phyloP scores from a whole-genome alignment of 2,113 vertebrate species.

The Pseudopodoces humilis region DNA sequence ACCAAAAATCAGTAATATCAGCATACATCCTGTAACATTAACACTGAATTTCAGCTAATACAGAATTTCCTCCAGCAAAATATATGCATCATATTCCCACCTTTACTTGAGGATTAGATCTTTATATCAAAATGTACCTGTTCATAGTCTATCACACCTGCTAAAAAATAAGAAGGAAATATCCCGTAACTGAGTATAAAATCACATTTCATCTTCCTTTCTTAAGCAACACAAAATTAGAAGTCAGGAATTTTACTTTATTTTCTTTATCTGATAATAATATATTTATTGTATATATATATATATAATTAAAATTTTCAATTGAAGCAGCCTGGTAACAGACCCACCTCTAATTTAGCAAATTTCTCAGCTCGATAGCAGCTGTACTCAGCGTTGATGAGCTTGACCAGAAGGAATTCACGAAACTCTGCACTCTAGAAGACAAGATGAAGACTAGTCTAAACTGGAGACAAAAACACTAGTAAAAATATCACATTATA shows the following conservation, averaged over 20 bases:
- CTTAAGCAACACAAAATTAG: not conserved
- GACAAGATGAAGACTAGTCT: not conserved
- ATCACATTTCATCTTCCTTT: not conserved
- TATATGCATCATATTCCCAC: not conserved
- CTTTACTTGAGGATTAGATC: not conserved
- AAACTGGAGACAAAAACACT: not conserved
- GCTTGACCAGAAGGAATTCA: conserved; percentile 88
- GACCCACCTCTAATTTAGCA: conserved; percentile 84
- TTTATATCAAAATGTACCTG: not conserved
- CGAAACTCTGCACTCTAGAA: conserved; percentile 79
- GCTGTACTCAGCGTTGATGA: conserved; percentile 91
- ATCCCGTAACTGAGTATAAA: not conserved
- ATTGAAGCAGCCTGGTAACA: not conserved
- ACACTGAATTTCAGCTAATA: not conserved
- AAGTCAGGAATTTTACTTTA: not conserved
- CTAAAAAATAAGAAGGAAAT: not conserved
- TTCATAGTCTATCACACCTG: not conserved
- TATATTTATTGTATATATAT: not conserved
- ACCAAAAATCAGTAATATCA: not conserved
- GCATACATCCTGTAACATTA: not conserved
- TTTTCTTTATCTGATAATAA: not conserved
- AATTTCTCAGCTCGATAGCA: conserved; percentile 88
- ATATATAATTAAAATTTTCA: not conserved
- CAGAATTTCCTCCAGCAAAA: not conserved
- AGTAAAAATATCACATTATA: not conserved